phyloP scores from a whole-genome alignment of 2,113 vertebrate genomes.

The Hirundichthys speculiger region DNA sequence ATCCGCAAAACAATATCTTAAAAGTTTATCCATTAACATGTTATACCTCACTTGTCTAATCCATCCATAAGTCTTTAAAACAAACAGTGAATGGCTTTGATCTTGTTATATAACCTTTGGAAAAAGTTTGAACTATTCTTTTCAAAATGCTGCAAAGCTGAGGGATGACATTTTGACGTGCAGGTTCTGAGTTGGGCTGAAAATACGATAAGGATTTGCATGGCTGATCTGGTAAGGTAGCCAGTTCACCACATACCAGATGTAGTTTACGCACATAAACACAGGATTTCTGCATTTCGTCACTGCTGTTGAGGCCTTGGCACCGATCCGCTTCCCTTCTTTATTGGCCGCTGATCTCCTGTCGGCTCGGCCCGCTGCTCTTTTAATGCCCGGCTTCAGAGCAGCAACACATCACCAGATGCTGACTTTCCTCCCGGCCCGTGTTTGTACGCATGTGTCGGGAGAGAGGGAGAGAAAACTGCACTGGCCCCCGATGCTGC shows the following conservation, averaged over 20 bases:
- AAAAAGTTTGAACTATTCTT: no score
- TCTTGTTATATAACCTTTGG: no score
- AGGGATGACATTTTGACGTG: neutral
- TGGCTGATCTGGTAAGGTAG: constrained; percentile 1
- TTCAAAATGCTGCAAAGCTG: no score
- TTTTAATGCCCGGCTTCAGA: constrained; percentile 49
- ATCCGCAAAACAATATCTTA: no score
- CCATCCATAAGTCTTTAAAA: no score
- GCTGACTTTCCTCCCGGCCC: constrained; percentile 27
- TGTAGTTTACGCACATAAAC: constrained; percentile 12
- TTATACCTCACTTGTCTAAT: no score
- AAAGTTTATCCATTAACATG: no score
- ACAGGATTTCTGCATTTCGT: constrained; percentile 37
- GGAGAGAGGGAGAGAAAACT: neutral
- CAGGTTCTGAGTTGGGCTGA: neutral
- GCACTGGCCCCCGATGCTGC: constrained; percentile 6
- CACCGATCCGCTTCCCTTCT: constrained; percentile 36
- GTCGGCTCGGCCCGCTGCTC: constrained; percentile 41
- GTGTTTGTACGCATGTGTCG: constrained; percentile 13
- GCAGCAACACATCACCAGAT: constrained; percentile 45
- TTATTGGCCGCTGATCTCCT: constrained; percentile 53
- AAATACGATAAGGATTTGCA: constrained; percentile 19
- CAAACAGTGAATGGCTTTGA: no score
- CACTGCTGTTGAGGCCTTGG: constrained; percentile 45
- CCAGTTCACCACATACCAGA: constrained; percentile 41